phyloP scores from a whole-genome alignment of 2,888 invertebrate genomes.

The Caenorhabditis afra region DNA sequence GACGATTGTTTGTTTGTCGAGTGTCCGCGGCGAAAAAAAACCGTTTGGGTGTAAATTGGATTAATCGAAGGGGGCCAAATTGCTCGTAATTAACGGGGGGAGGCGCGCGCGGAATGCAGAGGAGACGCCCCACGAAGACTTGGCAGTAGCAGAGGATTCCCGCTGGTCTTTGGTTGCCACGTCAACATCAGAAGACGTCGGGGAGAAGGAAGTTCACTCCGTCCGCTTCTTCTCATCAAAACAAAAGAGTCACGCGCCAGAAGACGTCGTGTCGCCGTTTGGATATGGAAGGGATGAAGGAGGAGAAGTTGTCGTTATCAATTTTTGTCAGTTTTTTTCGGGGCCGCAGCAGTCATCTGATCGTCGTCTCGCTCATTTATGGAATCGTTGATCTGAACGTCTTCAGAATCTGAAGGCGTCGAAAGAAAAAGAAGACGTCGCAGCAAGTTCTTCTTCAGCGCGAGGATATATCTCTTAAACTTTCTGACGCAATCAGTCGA shows the following conservation, averaged over 20 bases:
- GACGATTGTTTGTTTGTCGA: background rate
- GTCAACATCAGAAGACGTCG: conserved; percentile 4
- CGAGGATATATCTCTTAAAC: conserved; percentile 14
- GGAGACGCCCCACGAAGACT: conserved; percentile 12
- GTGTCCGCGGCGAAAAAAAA: conserved; percentile 5
- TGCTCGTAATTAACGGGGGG: conserved; percentile 51
- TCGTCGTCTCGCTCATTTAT: conserved; percentile 7
- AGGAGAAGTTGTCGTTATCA: conserved; percentile 44
- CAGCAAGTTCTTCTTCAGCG: conserved; percentile 23
- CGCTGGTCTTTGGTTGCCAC: conserved; percentile 5
- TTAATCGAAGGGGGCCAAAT: conserved; percentile 43
- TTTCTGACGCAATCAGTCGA: conserved; percentile 16
- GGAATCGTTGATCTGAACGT: background rate
- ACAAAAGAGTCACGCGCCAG: conserved; percentile 27
- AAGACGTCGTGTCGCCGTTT: conserved; percentile 7
- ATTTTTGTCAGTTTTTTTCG: conserved; percentile 49
- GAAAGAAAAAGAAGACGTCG: background rate
- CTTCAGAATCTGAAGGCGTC: background rate
- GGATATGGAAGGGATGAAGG: background rate
- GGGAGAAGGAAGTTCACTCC: conserved; percentile 25
- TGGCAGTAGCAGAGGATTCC: conserved; percentile 20
- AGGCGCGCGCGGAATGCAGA: conserved; percentile 28
- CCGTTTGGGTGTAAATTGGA: conserved; percentile 42
- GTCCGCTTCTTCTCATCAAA: conserved; percentile 12
- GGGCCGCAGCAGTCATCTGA: conserved; percentile 16